A percentile compares a stretch with the other conserved stretches of the same genome.
Conservation (phyloP, 2,888 invertebrate genomes). For the Galeruca laticollis region DNA sequence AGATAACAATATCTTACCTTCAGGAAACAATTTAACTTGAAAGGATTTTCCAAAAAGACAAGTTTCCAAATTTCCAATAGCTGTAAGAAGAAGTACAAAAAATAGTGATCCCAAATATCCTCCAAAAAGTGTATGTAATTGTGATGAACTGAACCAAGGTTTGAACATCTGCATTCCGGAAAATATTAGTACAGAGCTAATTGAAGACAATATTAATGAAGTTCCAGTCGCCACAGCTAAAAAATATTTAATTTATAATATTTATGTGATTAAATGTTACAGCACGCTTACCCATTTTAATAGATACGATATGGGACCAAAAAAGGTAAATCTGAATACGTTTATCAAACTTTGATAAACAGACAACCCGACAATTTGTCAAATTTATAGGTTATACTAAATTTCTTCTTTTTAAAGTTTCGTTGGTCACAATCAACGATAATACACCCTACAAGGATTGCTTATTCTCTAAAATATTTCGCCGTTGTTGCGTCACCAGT, state of each 20-base stretch:
- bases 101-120: constrained; percentile 90
- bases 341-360: background rate
- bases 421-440: background rate
- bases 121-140: constrained; percentile 87
- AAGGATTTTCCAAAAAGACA: constrained; percentile 88
- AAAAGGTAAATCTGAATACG: too few relatives aligned
- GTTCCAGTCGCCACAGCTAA: constrained; percentile 79
- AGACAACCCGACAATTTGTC: background rate
- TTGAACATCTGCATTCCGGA: constrained; percentile 95
- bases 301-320: too few relatives aligned
- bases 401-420: background rate
- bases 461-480: too few relatives aligned
- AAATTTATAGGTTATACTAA: constrained; percentile 1
- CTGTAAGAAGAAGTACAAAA: constrained; percentile 88
- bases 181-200: constrained; percentile 85
- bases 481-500: too few relatives aligned
- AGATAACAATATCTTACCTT: constrained; percentile 67
- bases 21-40: constrained; percentile 87
- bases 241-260: constrained; percentile 53
- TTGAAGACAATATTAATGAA: constrained; percentile 82
- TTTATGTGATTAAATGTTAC: background rate
- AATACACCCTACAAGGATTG: too few relatives aligned
- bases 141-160: constrained; percentile 82
- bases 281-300: constrained; percentile 36
- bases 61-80: constrained; percentile 89